Conservation (phyloP, 2,888 invertebrate species). For the Patella caerulea region DNA sequence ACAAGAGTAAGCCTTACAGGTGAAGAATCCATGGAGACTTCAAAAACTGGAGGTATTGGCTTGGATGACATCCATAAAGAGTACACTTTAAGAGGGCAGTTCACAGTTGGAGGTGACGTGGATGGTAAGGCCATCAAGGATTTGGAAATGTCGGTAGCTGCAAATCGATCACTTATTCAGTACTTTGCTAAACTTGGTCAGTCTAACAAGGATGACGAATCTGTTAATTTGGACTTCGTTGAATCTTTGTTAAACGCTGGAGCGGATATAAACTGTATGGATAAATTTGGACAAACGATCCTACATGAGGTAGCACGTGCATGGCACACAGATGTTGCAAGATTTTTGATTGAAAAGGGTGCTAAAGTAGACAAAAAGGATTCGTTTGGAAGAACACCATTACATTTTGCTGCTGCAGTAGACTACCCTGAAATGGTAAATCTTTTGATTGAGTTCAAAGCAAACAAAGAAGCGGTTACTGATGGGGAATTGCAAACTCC, state of each 20-base stretch:
- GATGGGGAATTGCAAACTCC: conserved; percentile 66
- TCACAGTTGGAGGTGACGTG: neutral
- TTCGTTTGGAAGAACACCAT: conserved; percentile 64
- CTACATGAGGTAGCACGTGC: conserved; percentile 68
- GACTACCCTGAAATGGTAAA: conserved; percentile 68
- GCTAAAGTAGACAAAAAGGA: conserved; percentile 63
- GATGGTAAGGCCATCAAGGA: conserved; percentile 12
- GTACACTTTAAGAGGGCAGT: conserved; percentile 28
- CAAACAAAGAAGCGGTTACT: conserved; percentile 63
- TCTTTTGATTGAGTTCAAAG: conserved; percentile 61
- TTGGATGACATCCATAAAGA: conserved; percentile 51
- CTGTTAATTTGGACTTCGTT: conserved; percentile 65
- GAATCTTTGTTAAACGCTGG: conserved; percentile 58
- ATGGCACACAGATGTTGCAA: conserved; percentile 68
- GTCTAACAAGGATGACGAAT: conserved; percentile 49
- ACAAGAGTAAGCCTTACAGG: conserved; percentile 20
- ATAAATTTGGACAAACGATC: conserved; percentile 67
- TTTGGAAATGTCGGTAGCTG: conserved; percentile 40
- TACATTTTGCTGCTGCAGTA: conserved; percentile 70
- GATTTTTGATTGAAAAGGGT: conserved; percentile 61
- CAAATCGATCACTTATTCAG: conserved; percentile 62
- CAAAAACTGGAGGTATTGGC: conserved; percentile 42
- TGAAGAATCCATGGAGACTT: conserved; percentile 31
- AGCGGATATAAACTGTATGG: conserved; percentile 65
- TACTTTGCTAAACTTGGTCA: conserved; percentile 66